Conservation (phyloP, 2,797 vertebrate genomes). For the Enoplosus armatus region DNA sequence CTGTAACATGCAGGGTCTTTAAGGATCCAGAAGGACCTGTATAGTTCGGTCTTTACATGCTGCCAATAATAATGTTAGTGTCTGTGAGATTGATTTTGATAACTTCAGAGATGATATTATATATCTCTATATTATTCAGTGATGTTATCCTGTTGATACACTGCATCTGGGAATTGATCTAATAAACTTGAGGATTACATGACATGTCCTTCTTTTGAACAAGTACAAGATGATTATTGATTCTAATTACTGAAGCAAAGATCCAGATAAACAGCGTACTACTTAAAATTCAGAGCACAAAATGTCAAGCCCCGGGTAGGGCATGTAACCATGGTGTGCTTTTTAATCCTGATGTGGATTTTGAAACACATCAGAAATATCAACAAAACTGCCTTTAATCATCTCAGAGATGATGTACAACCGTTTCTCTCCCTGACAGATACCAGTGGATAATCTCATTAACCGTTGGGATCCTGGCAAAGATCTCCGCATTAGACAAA, state of each 20-base stretch:
- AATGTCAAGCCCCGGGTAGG: slow-evolving; percentile 2
- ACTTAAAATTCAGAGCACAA: slow-evolving; percentile 32
- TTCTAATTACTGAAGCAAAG: slow-evolving; percentile 21
- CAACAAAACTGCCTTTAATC: slow-evolving; percentile 39
- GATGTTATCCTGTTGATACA: background rate
- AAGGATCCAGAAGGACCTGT: background rate
- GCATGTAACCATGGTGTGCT: slow-evolving; percentile 4
- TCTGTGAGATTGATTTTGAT: background rate
- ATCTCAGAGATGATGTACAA: slow-evolving; percentile 25
- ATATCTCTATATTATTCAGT: background rate
- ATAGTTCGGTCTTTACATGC: background rate
- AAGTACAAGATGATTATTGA: slow-evolving; percentile 11
- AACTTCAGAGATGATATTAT: background rate
- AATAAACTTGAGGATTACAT: slow-evolving; percentile 27
- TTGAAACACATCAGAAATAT: slow-evolving; percentile 26
- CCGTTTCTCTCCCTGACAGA: slow-evolving; percentile 34
- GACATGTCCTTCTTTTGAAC: background rate
- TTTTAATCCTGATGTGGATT: slow-evolving; percentile 13
- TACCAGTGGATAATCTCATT: slow-evolving; percentile 32
- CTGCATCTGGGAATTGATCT: background rate
- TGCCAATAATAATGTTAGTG: background rate
- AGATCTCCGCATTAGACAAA: slow-evolving; percentile 14
- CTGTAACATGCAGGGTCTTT: background rate
- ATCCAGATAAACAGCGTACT: slow-evolving; percentile 16
- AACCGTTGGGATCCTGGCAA: slow-evolving; percentile 19